A percentile compares a stretch with the other conserved stretches of the same genome.
Conservation (phyloP, 2,888 invertebrate species). For the Noctua janthe region DNA sequence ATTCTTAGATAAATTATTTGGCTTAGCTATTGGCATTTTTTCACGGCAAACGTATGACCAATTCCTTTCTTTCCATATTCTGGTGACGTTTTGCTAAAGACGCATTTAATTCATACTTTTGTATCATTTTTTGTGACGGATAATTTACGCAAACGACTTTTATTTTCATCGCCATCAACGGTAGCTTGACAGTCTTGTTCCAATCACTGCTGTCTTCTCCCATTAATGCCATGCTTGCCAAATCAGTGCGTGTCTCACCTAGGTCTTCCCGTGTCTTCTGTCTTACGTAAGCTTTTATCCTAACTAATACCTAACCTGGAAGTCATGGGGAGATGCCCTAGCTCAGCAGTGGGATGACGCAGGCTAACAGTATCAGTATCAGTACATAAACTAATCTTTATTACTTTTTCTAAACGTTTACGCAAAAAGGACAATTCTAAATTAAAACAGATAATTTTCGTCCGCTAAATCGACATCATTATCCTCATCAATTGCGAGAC, state of each 20-base stretch:
- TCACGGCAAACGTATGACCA: not conserved
- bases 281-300: not conserved
- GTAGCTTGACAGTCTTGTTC: not conserved
- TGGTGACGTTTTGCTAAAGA: not conserved
- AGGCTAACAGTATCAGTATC: too few relatives aligned
- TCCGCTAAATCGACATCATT: not conserved
- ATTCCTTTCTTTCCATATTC: not conserved
- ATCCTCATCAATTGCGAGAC: slow-evolving; percentile 5
- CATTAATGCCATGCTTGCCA: not conserved
- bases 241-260: not conserved
- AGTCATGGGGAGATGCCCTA: too few relatives aligned
- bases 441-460: not conserved
- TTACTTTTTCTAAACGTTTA: not conserved
- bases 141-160: not conserved
- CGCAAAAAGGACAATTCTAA: not conserved
- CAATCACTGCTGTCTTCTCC: not conserved
- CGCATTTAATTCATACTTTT: not conserved
- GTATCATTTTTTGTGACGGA: not conserved
- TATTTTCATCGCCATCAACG: not conserved
- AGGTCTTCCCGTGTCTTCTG: not conserved
- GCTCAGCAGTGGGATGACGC: too few relatives aligned
- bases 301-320: not conserved
- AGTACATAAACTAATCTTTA: not conserved
- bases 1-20: slow-evolving; percentile 10
- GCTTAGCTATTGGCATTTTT: slow-evolving; percentile 11